Conservation (phyloP, 2,888 invertebrate genomes). For the Molorchus minor region DNA sequence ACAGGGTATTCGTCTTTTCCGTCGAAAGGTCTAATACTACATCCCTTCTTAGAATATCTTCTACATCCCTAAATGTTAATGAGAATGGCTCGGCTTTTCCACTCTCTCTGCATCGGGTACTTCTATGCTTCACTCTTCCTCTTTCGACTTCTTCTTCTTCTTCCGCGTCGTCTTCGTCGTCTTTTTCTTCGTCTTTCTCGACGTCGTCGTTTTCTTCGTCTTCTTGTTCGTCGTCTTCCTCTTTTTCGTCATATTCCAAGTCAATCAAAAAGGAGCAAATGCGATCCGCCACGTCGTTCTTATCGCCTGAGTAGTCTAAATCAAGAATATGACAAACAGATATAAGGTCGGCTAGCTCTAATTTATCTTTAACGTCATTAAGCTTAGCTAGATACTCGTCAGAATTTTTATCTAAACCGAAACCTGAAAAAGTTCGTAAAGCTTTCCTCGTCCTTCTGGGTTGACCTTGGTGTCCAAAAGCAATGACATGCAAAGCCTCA, state of each 20-base stretch:
- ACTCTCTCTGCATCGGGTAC: slow-evolving; percentile 6
- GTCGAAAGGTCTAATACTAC: slow-evolving; percentile 41
- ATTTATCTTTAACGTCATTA: slow-evolving; percentile 13
- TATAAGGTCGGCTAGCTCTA: slow-evolving; percentile 28
- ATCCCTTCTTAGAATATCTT: no score
- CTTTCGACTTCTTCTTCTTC: no score
- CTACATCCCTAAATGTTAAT: slow-evolving; percentile 42
- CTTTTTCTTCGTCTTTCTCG: no score
- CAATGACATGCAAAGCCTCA: slow-evolving; percentile 11
- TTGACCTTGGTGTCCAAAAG: slow-evolving; percentile 28
- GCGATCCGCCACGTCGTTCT: slow-evolving; percentile 18
- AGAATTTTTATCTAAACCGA: slow-evolving; percentile 15
- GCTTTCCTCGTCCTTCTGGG: slow-evolving; percentile 21
- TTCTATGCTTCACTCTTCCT: neutral
- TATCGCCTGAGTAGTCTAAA: slow-evolving; percentile 25
- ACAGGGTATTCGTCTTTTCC: slow-evolving; percentile 44
- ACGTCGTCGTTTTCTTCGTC: no score
- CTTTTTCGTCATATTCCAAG: slow-evolving; percentile 2
- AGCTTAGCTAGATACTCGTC: slow-evolving; percentile 17
- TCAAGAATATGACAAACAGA: slow-evolving; percentile 30
- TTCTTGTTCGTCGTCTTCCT: no score
- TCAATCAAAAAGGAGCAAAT: slow-evolving; percentile 26
- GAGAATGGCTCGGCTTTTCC: slow-evolving; percentile 3
- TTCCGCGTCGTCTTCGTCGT: no score
- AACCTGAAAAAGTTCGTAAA: slow-evolving; percentile 21